Conservation (phyloP, 1,140 invertebrate genomes). For the Matsumurasca onukii region DNA sequence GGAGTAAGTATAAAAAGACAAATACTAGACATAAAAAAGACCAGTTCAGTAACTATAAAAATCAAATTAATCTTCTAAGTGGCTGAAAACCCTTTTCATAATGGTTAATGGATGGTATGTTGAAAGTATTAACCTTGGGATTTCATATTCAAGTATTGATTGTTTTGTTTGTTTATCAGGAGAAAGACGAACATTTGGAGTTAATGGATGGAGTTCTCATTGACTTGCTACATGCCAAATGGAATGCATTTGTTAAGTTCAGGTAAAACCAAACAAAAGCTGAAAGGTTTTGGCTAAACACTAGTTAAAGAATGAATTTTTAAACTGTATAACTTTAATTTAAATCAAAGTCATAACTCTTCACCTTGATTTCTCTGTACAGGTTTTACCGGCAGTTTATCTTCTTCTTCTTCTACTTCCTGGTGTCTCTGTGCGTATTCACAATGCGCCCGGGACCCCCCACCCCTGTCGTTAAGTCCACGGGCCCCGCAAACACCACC, state of each 20-base stretch:
- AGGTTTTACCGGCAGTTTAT: slow-evolving; percentile 93
- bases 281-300: not conserved
- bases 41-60: not conserved
- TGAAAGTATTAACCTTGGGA: too few relatives aligned
- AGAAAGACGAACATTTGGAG: slow-evolving; percentile 92
- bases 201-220: slow-evolving; percentile 94
- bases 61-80: not conserved
- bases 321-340: not conserved
- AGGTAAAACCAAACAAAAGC: slow-evolving; percentile 47
- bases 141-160: too few relatives aligned
- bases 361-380: slow-evolving; percentile 32
- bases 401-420: slow-evolving; percentile 85
- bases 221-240: slow-evolving; percentile 94
- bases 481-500: not conserved
- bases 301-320: not conserved
- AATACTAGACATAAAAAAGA: not conserved
- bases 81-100: not conserved
- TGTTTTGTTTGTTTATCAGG: too few relatives aligned
- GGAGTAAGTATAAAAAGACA: slow-evolving; percentile 71
- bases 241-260: slow-evolving; percentile 95
- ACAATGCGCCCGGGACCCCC: slow-evolving; percentile 77
- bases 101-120: too few relatives aligned
- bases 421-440: slow-evolving; percentile 84
- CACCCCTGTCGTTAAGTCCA: slow-evolving; percentile 12
- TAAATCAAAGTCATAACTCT: not conserved